A percentile compares a stretch with the other conserved stretches of the same genome.
These are phyloP conservation scores for Panzeria rudis DNA, from an alignment of 2,888 invertebrate species.

Conservation along the genomic window DNA sequence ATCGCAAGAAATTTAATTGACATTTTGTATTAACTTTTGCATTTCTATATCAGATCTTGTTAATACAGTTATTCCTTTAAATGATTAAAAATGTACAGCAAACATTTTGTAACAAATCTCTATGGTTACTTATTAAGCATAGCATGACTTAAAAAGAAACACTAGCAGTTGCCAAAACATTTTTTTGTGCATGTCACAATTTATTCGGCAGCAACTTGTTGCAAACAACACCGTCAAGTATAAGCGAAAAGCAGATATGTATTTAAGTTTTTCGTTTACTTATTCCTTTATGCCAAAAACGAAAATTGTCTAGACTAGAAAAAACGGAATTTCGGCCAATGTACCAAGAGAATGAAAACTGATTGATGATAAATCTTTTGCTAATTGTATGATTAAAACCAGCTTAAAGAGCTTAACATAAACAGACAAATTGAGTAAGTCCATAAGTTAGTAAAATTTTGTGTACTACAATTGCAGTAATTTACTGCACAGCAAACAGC, in stretches of 20 bases:
- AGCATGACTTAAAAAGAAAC: slow-evolving; percentile 36
- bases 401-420: slow-evolving; percentile 50
- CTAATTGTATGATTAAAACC: slow-evolving; percentile 67
- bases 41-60: too few species aligned
- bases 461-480: slow-evolving; percentile 34
- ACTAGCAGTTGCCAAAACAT: slow-evolving; percentile 57
- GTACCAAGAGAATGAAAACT: slow-evolving; percentile 30
- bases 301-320: slow-evolving; percentile 42
- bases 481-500: slow-evolving; percentile 27
- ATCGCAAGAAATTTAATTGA: too few species aligned
- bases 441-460: slow-evolving; percentile 63
- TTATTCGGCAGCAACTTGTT: slow-evolving; percentile 23
- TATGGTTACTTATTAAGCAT: slow-evolving; percentile 7
- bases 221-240: slow-evolving; percentile 50
- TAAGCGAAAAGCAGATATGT: slow-evolving; percentile 11
- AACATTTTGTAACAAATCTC: not conserved
- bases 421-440: slow-evolving; percentile 51
- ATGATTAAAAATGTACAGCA: too few species aligned
- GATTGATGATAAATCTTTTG: slow-evolving; percentile 61
- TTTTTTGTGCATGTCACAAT: not conserved
- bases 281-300: not conserved
- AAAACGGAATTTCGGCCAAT: too few species aligned
- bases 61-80: not conserved
- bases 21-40: too few species aligned
- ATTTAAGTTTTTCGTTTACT: not conserved